Evolutionary conservation across 2,797 vertebrate species (phyloP).

Genomic region (Otus scops): DNA sequence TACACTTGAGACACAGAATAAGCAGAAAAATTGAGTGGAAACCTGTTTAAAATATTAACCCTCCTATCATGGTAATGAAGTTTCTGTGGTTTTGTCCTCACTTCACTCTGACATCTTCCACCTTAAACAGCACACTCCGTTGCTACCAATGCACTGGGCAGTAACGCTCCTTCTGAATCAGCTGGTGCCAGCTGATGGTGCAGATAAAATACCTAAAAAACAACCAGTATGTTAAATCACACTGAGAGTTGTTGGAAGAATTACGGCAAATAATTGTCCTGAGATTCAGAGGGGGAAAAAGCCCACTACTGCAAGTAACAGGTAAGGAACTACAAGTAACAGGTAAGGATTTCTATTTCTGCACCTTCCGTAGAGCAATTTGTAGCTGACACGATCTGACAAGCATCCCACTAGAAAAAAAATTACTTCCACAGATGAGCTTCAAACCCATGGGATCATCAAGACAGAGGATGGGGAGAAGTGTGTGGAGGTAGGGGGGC

Average conservation of each 20-base stretch:
- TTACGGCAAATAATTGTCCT: constrained; percentile 12
- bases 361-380: constrained; percentile 64
- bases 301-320: not conserved
- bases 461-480: not conserved
- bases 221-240: not conserved
- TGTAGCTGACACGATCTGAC: constrained; percentile 65
- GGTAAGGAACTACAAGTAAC: constrained; percentile 21
- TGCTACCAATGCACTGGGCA: not conserved
- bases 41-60: not conserved
- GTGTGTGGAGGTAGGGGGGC: not conserved
- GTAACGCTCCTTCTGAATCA: not conserved
- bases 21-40: not conserved
- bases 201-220: not conserved
- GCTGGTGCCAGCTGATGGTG: not conserved
- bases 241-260: not conserved
- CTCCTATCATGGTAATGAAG: not conserved
- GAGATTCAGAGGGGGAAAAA: constrained; percentile 5
- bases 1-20: not conserved
- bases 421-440: constrained; percentile 44
- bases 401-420: constrained; percentile 64
- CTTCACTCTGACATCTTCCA: not conserved
- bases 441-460: constrained; percentile 41
- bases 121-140: not conserved
- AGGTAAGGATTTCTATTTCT: constrained; percentile 64
- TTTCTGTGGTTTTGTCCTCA: not conserved